phyloP scores from a whole-genome alignment of 2,888 invertebrate genomes.

The Philonicus albiceps region DNA sequence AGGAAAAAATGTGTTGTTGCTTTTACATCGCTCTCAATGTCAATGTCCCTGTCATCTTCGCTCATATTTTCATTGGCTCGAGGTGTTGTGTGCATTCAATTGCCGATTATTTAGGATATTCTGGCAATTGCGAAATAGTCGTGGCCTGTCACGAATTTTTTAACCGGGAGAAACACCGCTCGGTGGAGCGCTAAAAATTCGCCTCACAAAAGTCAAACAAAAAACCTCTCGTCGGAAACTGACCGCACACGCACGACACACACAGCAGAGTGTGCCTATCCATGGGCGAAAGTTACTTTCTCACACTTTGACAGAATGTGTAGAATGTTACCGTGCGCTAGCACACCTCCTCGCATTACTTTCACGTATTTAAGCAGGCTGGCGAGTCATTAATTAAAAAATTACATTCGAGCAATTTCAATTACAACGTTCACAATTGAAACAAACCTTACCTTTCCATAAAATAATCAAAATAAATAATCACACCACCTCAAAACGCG shows the following conservation, averaged over 20 bases:
- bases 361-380: background rate
- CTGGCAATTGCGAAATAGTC: background rate
- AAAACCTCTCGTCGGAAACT: background rate
- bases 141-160: background rate
- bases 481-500: background rate
- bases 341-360: background rate
- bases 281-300: background rate
- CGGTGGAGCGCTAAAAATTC: background rate
- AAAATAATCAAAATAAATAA: background rate
- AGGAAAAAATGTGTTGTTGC: background rate
- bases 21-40: constrained; percentile 94
- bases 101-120: background rate
- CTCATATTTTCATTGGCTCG: constrained; percentile 70
- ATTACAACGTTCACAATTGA: background rate
- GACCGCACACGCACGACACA: background rate
- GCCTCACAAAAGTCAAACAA: background rate
- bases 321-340: background rate
- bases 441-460: background rate
- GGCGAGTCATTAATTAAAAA: background rate
- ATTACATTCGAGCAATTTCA: background rate
- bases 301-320: background rate
- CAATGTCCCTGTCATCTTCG: constrained; percentile 94
- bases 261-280: background rate
- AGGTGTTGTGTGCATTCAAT: background rate
- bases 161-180: background rate